Conservation (phyloP, 2,888 invertebrate genomes). For the Mongoloraphidia duomilia region DNA sequence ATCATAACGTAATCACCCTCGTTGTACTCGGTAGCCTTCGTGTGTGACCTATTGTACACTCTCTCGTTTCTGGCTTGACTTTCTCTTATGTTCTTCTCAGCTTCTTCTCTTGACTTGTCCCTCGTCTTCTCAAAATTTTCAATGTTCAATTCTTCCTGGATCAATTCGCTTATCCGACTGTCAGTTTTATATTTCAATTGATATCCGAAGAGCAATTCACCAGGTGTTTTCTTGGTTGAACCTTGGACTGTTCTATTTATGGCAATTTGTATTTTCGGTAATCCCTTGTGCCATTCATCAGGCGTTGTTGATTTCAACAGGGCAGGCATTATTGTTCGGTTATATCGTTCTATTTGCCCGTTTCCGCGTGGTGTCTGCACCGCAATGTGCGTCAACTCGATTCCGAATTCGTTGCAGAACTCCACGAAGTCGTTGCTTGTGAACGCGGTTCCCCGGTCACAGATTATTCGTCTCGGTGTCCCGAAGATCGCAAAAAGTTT, state of each 20-base stretch:
- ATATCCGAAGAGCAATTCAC: not conserved
- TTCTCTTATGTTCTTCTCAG: not conserved
- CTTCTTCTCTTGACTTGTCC: constrained; percentile 2
- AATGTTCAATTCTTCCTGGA: not conserved
- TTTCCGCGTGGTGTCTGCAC: not conserved
- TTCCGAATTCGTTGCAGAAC: not conserved
- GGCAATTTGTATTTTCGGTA: not conserved
- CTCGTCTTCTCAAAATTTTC: constrained; percentile 1
- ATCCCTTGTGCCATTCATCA: no score
- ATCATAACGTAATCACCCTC: constrained; percentile 7
- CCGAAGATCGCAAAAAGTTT: constrained; percentile 14
- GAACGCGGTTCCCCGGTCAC: constrained; percentile 16
- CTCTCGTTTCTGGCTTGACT: constrained; percentile 3
- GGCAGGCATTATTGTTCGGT: not conserved
- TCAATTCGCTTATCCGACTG: not conserved
- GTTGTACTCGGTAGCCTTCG: constrained; percentile 4
- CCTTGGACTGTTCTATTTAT: not conserved
- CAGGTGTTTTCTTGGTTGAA: no score
- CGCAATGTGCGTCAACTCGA: no score
- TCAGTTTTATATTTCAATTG: not conserved
- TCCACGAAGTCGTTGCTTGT: constrained; percentile 10
- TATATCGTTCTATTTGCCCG: not conserved
- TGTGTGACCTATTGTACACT: constrained; percentile 4
- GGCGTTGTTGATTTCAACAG: not conserved
- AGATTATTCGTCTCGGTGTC: constrained; percentile 14